Evolutionary conservation across 2,113 vertebrate species (phyloP).

Genomic region (Potamarius usumacintae): DNA sequence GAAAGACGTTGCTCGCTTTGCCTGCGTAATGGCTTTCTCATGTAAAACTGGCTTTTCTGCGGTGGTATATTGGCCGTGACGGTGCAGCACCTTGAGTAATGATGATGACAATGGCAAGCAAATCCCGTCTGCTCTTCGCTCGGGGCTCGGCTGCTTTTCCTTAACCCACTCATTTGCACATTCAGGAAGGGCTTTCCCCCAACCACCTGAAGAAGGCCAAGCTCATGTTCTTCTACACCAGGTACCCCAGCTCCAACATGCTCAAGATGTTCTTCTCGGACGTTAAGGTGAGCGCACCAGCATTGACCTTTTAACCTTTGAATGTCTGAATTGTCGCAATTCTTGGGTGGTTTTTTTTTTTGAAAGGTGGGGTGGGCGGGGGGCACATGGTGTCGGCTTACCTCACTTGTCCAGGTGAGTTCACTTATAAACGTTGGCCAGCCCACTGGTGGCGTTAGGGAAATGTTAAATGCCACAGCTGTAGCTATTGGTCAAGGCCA

Average conservation of each 20-base stretch:
- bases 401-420: constrained; percentile 45
- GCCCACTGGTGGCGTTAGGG: constrained; percentile 36
- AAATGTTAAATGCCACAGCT: constrained; percentile 40
- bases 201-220: constrained; percentile 99
- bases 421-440: constrained; percentile 37
- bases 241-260: constrained; percentile 98
- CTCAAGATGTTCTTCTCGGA: constrained; percentile 99
- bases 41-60: constrained; percentile 69
- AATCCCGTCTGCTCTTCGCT: constrained; percentile 56
- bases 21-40: constrained; percentile 75
- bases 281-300: constrained; percentile 86
- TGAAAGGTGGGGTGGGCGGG: not conserved
- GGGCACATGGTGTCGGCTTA: constrained; percentile 9
- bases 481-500: constrained; percentile 45
- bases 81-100: constrained; percentile 68
- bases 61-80: constrained; percentile 73
- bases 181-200: constrained; percentile 96
- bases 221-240: constrained; percentile 99
- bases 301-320: not conserved
- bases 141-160: constrained; percentile 42
- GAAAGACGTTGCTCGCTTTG: constrained; percentile 74
- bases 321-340: too few species aligned
- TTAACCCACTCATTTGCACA: constrained; percentile 69
- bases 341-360: too few species aligned
- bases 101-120: constrained; percentile 72